Percentiles rank a stretch among this genome's conserved stretches.
phyloP scores from a whole-genome alignment of 2,113 vertebrate genomes.

The Cygnus atratus region DNA sequence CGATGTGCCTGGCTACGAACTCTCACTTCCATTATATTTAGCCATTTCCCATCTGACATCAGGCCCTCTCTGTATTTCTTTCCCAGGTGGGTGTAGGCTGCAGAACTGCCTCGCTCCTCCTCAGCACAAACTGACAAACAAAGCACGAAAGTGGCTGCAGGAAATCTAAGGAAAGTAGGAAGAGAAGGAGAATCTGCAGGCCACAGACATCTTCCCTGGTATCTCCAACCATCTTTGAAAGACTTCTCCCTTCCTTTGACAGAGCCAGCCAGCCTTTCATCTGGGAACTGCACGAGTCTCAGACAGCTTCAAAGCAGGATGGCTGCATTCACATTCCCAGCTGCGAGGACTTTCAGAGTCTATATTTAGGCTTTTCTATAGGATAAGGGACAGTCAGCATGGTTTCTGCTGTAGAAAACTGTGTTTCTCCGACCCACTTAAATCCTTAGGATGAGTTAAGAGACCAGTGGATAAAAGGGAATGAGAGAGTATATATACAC shows the following conservation, averaged over 20 bases:
- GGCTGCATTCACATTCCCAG: constrained; percentile 6
- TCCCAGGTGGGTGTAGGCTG: not conserved
- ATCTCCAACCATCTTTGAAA: constrained; percentile 44
- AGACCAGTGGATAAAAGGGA: constrained; percentile 59
- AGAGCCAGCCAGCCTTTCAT: constrained; percentile 41
- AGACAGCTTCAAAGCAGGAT: constrained; percentile 46
- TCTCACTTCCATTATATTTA: not conserved
- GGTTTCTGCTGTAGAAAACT: constrained; percentile 35
- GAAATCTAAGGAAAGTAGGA: not conserved
- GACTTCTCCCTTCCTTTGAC: constrained; percentile 7
- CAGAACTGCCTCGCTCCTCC: not conserved
- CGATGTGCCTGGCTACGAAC: not conserved
- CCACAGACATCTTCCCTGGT: not conserved
- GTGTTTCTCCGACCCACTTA: constrained; percentile 25
- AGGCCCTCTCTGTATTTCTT: not conserved
- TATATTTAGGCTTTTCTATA: constrained; percentile 65
- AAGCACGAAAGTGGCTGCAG: not conserved
- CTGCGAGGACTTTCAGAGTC: not conserved
- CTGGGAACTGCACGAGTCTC: constrained; percentile 22
- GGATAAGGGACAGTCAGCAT: constrained; percentile 43
- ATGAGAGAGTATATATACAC: constrained; percentile 25
- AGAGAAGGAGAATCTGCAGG: not conserved
- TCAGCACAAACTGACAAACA: not conserved
- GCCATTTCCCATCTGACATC: not conserved
- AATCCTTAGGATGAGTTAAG: constrained; percentile 61